Percentiles rank a stretch among this genome's conserved stretches.
Evolutionary conservation across 2,888 invertebrate genomes (phyloP).

Genomic region (Amphipoea oculea): DNA sequence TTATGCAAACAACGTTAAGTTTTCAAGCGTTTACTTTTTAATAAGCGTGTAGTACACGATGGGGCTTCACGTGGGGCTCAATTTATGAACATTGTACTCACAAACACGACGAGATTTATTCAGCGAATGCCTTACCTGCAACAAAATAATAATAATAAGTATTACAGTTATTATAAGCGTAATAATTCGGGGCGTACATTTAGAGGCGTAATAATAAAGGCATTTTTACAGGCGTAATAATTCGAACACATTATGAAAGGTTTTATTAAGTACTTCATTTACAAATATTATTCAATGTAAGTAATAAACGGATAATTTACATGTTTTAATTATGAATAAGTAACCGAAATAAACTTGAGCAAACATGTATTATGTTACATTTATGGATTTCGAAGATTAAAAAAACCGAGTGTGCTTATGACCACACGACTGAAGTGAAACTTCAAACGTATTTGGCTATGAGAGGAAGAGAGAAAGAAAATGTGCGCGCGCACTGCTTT

Average conservation of each 20-base stretch:
- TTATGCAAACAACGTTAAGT: conserved; percentile 26
- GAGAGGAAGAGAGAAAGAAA: too few species aligned
- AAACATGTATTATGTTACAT: background rate
- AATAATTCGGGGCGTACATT: conserved; percentile 12
- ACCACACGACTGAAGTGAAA: too few species aligned
- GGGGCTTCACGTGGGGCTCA: conserved; percentile 28
- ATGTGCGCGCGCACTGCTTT: too few species aligned
- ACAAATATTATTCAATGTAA: conserved; percentile 13
- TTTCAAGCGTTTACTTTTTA: conserved; percentile 32
- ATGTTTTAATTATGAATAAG: conserved; percentile 25
- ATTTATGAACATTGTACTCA: conserved; percentile 55
- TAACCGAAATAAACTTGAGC: background rate
- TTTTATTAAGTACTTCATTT: conserved; percentile 14
- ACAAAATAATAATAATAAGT: conserved; percentile 46
- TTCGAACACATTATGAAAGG: conserved; percentile 14
- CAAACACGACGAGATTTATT: conserved; percentile 28
- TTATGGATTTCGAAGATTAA: conserved; percentile 1
- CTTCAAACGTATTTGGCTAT: too few species aligned
- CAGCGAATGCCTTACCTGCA: conserved; percentile 57
- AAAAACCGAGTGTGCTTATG: too few species aligned
- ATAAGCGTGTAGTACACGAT: conserved; percentile 29
- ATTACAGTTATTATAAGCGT: conserved; percentile 24
- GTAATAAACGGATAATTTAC: conserved; percentile 6
- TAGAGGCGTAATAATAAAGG: conserved; percentile 6
- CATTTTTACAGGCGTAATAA: conserved; percentile 32